Conservation (phyloP, 2,113 vertebrate species). For the Sylvia atricapilla region DNA sequence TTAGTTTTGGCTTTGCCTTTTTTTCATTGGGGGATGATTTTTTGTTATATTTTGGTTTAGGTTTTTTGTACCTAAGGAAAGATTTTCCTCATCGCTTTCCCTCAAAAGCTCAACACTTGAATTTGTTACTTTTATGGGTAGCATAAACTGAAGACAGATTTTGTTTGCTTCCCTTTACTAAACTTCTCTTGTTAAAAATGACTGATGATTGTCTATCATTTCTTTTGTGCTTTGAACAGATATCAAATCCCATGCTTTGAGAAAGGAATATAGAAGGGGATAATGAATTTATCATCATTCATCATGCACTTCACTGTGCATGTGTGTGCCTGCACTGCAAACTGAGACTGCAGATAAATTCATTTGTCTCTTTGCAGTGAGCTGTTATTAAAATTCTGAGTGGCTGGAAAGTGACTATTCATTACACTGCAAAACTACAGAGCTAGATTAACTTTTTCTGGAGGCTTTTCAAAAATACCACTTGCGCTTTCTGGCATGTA, state of each 20-base stretch:
- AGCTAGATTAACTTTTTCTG: not conserved
- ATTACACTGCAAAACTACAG: not conserved
- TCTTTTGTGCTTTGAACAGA: conserved; percentile 25
- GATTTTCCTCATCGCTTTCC: not conserved
- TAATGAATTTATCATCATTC: conserved; percentile 21
- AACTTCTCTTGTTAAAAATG: conserved; percentile 62
- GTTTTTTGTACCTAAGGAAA: not conserved
- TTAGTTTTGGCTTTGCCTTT: not conserved
- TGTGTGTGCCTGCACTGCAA: not conserved
- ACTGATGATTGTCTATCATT: conserved; percentile 53
- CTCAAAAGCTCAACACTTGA: not conserved
- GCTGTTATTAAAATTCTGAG: conserved; percentile 24
- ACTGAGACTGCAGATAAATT: not conserved
- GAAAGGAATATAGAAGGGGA: not conserved
- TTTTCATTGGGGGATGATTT: not conserved
- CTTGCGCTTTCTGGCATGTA: not conserved
- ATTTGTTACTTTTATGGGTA: conserved; percentile 13
- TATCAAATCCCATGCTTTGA: conserved; percentile 12
- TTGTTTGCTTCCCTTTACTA: conserved; percentile 19
- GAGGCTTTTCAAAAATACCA: not conserved
- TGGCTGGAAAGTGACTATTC: not conserved
- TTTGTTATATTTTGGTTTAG: not conserved
- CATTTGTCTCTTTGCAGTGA: not conserved
- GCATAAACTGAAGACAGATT: conserved; percentile 13
- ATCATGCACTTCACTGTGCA: not conserved